Conservation (phyloP, 1,140 invertebrate genomes). For the Hirudo medicinalis region DNA sequence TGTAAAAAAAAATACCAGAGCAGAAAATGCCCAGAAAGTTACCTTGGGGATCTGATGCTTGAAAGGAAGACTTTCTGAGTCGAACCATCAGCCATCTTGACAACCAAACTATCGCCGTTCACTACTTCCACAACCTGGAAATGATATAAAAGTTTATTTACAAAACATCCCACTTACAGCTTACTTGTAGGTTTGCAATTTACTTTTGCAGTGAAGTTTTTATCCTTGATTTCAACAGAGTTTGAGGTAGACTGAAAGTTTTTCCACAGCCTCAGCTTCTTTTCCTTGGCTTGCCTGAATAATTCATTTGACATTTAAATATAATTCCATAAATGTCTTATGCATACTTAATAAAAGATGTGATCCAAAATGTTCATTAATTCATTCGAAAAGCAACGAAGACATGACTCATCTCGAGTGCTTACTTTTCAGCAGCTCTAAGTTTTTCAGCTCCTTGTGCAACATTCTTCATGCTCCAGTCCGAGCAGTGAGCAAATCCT, state of each 20-base stretch:
- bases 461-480: constrained; percentile 83
- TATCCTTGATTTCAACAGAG: constrained; percentile 53
- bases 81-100: constrained; percentile 63
- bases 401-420: neutral
- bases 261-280: constrained; percentile 72
- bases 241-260: constrained; percentile 47
- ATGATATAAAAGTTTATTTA: neutral
- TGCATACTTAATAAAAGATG: neutral
- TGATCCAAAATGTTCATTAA: neutral
- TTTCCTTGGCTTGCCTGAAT: constrained; percentile 63
- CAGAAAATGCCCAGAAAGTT: neutral
- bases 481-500: constrained; percentile 90
- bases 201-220: constrained; percentile 70
- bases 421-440: constrained; percentile 60
- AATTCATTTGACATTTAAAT: neutral
- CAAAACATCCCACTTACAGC: constrained; percentile 20
- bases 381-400: neutral
- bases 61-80: constrained; percentile 87
- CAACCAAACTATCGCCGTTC: constrained; percentile 78
- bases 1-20: neutral
- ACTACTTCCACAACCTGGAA: constrained; percentile 63
- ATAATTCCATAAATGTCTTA: too few relatives aligned
- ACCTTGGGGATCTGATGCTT: constrained; percentile 76
- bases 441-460: constrained; percentile 67
- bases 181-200: constrained; percentile 8